A percentile compares a stretch with the other conserved stretches of the same genome.
phyloP scores from a whole-genome alignment of 2,113 vertebrate genomes.

The Okapia johnstoni region DNA sequence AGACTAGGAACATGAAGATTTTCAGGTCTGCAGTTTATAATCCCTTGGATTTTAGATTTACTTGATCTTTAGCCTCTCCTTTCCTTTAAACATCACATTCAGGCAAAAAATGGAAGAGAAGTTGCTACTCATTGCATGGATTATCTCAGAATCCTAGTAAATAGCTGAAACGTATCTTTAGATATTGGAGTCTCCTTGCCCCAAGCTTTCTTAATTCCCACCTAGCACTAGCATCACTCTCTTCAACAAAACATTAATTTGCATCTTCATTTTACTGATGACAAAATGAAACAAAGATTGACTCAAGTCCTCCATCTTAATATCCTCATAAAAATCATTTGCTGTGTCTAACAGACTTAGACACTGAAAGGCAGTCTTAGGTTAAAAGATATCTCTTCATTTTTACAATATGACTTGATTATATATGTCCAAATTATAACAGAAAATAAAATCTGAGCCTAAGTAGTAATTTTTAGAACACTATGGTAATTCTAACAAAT shows the following conservation, averaged over 20 bases:
- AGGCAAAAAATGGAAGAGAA: not conserved
- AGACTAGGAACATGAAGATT: not conserved
- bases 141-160: not conserved
- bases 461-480: not conserved
- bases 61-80: not conserved
- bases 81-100: not conserved
- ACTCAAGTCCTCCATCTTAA: not conserved
- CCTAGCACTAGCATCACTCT: not conserved
- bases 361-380: not conserved
- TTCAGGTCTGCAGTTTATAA: constrained; percentile 44
- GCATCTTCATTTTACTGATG: not conserved
- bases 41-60: constrained; percentile 28
- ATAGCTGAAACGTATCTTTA: not conserved
- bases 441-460: not conserved
- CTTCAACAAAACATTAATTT: not conserved
- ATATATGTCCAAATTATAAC: not conserved
- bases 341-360: not conserved
- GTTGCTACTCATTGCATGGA: not conserved
- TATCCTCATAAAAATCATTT: not conserved
- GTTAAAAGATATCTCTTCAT: not conserved
- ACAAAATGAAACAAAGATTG: not conserved
- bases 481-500: not conserved
- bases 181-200: not conserved
- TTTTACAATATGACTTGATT: not conserved
- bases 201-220: not conserved